Evolutionary conservation across 2,797 vertebrate genomes (phyloP).

Genomic region (Phalanger gymnotis): DNA sequence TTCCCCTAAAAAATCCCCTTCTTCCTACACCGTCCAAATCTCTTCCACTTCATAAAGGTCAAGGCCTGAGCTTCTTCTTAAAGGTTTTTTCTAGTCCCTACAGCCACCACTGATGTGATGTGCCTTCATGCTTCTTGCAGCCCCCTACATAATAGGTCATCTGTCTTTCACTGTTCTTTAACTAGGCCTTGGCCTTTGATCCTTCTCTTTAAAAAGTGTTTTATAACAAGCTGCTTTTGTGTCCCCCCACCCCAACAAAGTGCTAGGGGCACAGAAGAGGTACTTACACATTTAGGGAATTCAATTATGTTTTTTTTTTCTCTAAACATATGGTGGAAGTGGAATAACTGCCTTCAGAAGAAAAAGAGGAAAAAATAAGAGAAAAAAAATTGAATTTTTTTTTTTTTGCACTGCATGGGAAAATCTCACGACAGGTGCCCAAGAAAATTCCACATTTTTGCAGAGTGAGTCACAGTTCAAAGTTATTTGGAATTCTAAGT

Average conservation of each 20-base stretch:
- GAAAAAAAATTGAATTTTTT: neutral
- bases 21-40: neutral
- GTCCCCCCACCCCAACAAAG: neutral
- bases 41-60: neutral
- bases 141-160: neutral
- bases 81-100: neutral
- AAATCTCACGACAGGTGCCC: neutral
- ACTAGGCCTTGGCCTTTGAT: neutral
- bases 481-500: neutral
- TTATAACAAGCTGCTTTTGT: neutral
- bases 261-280: neutral
- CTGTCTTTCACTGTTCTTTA: neutral
- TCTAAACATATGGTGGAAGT: neutral
- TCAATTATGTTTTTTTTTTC: neutral
- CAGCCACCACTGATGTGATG: neutral
- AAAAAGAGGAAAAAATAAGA: neutral
- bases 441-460: neutral
- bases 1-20: neutral
- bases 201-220: neutral
- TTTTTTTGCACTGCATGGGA: neutral
- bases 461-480: neutral
- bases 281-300: neutral
- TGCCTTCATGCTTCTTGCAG: neutral
- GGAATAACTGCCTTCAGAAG: neutral
- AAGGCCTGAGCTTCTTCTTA: neutral